Conservation (phyloP, 1,140 invertebrate genomes). For the Drosophila ambigua region DNA sequence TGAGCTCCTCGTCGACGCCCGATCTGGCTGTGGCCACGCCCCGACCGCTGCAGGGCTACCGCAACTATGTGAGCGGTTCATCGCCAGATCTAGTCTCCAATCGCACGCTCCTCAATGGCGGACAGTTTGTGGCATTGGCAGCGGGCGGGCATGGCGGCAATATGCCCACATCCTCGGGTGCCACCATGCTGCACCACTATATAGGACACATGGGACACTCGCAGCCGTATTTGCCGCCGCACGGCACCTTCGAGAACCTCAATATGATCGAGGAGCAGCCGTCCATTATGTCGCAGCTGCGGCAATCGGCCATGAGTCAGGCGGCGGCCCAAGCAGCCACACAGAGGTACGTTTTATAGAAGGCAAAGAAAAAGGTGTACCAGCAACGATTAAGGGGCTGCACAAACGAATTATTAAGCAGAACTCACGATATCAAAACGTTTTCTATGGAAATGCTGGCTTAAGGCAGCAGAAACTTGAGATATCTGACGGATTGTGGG, state of each 20-base stretch:
- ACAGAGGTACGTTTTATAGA: conserved; percentile 49
- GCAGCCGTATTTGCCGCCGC: conserved; percentile 85
- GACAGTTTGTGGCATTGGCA: conserved; percentile 54
- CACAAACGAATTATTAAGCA: too few species aligned
- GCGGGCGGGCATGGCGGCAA: conserved; percentile 55
- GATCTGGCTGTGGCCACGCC: conserved; percentile 89
- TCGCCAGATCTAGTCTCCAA: conserved; percentile 91
- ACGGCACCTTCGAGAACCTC: conserved; percentile 90
- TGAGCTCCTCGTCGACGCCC: conserved; percentile 91
- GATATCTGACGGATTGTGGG: too few species aligned
- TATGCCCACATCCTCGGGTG: conserved; percentile 67
- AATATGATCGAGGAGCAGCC: conserved; percentile 84
- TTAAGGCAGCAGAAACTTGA: too few species aligned
- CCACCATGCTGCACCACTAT: conserved; percentile 76
- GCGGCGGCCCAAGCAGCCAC: conserved; percentile 50
- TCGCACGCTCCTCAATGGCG: conserved; percentile 85
- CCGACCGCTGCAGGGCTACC: conserved; percentile 84
- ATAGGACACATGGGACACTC: conserved; percentile 84
- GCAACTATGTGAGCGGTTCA: conserved; percentile 88
- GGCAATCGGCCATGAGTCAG: conserved; percentile 75
- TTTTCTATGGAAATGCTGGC: too few species aligned
- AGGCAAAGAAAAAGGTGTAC: too few species aligned
- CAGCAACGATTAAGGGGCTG: too few species aligned
- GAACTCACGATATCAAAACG: too few species aligned
- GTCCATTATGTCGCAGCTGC: conserved; percentile 83